Percentiles rank a stretch among this genome's conserved stretches.
Evolutionary conservation across 2,888 invertebrate genomes (phyloP).

Genomic region (Galerucella calmariensis): DNA sequence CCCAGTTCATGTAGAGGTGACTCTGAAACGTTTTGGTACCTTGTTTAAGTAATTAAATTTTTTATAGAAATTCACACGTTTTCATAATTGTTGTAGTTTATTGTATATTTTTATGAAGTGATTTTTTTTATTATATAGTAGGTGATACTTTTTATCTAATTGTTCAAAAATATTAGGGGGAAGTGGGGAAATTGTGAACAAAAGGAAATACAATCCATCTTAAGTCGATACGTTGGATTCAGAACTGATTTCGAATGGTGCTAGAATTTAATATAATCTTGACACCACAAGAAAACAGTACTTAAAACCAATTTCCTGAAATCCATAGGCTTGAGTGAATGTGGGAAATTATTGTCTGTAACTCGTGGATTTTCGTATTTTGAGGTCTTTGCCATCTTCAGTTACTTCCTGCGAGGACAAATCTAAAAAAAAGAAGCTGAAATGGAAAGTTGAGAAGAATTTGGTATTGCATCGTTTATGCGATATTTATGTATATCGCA

Average conservation of each 20-base stretch:
- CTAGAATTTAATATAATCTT: constrained; percentile 72
- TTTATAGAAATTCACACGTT: neutral
- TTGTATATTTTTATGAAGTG: neutral
- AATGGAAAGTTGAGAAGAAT: too few species aligned
- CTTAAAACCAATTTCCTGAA: constrained; percentile 59
- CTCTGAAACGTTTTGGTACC: too few species aligned
- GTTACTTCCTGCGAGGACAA: too few species aligned
- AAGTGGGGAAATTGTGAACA: neutral
- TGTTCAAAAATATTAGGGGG: neutral
- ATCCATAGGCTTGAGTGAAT: neutral
- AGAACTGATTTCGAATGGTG: constrained; percentile 77
- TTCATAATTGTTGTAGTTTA: neutral
- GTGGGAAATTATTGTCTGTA: constrained; percentile 4
- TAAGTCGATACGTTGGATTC: constrained; percentile 44
- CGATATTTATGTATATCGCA: too few species aligned
- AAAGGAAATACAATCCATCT: too few species aligned
- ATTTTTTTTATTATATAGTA: neutral
- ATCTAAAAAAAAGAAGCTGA: too few species aligned
- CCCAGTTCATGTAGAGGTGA: too few species aligned
- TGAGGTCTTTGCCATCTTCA: too few species aligned
- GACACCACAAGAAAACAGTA: constrained; percentile 77
- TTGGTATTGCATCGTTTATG: too few species aligned
- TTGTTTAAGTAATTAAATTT: neutral
- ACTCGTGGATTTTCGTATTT: too few species aligned
- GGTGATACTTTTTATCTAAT: neutral